Percentiles rank a stretch among this genome's conserved stretches.
Conservation (phyloP, 2,888 invertebrate species). For the Eucriotettix oculatus region DNA sequence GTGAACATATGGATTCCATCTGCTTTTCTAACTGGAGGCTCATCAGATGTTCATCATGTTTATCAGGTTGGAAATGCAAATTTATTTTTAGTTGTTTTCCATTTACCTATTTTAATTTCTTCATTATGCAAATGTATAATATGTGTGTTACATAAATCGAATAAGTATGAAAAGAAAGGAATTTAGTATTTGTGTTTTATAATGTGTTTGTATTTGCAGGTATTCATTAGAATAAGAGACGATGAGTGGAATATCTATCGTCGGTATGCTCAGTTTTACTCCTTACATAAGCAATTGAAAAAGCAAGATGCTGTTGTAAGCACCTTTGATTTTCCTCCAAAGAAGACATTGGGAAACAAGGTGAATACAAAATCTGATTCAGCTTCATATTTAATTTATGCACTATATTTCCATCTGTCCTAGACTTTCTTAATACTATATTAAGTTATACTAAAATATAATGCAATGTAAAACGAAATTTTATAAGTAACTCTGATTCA, state of each 20-base stretch:
- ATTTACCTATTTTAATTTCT: too few relatives aligned
- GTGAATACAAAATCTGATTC: slow-evolving; percentile 25
- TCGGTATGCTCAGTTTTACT: slow-evolving; percentile 83
- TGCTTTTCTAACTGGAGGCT: slow-evolving; percentile 57
- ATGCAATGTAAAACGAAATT: too few relatives aligned
- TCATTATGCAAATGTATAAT: too few relatives aligned
- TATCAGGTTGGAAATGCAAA: slow-evolving; percentile 49
- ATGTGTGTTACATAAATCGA: too few relatives aligned
- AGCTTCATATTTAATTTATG: too few relatives aligned
- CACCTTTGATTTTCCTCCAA: slow-evolving; percentile 83
- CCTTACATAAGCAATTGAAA: slow-evolving; percentile 66
- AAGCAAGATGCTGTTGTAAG: slow-evolving; percentile 65
- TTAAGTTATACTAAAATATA: too few relatives aligned
- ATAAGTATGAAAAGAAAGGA: too few relatives aligned
- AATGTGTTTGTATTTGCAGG: slow-evolving; percentile 29
- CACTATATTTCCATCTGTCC: too few relatives aligned
- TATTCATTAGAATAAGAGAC: slow-evolving; percentile 62
- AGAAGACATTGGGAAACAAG: slow-evolving; percentile 85
- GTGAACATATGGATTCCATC: slow-evolving; percentile 80
- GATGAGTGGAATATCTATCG: slow-evolving; percentile 95
- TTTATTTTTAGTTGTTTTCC: too few relatives aligned
- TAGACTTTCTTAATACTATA: too few relatives aligned
- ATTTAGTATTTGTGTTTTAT: not conserved
- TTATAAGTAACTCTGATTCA: too few relatives aligned
- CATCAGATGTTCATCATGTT: slow-evolving; percentile 68